phyloP scores from a whole-genome alignment of 2,888 invertebrate species.

The Drosophila anomalata region DNA sequence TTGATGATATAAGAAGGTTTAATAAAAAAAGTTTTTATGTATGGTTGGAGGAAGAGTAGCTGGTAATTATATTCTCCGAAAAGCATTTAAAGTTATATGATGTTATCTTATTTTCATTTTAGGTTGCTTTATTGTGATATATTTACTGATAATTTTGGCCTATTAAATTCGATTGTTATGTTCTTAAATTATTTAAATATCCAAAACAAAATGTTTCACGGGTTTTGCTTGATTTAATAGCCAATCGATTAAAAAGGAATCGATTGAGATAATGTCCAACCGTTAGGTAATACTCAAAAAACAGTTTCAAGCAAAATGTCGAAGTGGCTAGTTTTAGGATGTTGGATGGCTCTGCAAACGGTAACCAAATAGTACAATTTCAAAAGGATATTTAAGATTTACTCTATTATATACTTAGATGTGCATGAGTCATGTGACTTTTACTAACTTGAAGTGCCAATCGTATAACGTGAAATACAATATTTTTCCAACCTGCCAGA shows the following conservation, averaged over 20 bases:
- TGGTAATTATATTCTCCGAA: no score
- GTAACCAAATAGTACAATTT: neutral
- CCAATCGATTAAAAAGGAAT: neutral
- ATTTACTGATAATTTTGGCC: neutral
- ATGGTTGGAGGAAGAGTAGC: no score
- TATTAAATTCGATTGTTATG: neutral
- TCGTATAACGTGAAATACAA: neutral
- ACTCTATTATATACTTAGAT: neutral
- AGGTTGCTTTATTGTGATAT: no score
- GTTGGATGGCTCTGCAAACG: conserved; percentile 23
- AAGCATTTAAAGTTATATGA: no score
- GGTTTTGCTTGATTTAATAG: conserved; percentile 13
- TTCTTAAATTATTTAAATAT: conserved; percentile 6
- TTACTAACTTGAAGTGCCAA: conserved; percentile 57
- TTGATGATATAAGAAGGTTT: no score
- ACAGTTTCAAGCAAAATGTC: conserved; percentile 11
- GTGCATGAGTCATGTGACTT: conserved; percentile 32
- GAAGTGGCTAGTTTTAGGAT: conserved; percentile 8
- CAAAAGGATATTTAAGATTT: neutral
- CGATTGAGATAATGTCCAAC: neutral
- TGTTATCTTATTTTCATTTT: no score
- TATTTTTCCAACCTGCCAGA: conserved; percentile 23
- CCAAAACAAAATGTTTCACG: neutral
- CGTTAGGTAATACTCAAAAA: neutral
- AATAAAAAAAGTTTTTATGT: no score